Evolutionary conservation across 2,797 vertebrate genomes (phyloP), one percentile per base, ranked within the genome.

Genomic region (Sebastes diaconus): DNA sequence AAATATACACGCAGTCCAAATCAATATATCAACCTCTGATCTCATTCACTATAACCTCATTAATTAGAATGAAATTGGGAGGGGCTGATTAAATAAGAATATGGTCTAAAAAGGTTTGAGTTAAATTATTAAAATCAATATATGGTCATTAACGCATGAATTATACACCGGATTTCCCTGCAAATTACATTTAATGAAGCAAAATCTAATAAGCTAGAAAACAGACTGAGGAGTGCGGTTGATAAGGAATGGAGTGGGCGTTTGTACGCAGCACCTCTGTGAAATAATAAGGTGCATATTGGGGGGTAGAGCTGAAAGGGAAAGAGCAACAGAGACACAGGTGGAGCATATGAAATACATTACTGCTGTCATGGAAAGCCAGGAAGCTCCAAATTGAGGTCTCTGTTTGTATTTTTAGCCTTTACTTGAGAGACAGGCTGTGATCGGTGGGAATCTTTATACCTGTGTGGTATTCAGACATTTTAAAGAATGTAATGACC

Each of bases 221-320:
- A 29, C 32, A 25, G 5, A 18, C 3, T n/a, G 16, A 60, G 30
- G 39, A 57, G 5, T 27, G 5, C 2, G 8, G 22, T 30, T 76
- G 39, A 73, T 5, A 14, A 13, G 30, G 42, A 79, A 77, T 2
- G 7, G 68, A 57, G 55, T 73, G 67, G 63, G 64, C 1, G 46
- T 85, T 68, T 57, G 55, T 18, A 18, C 8, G 14, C 18, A 52
- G 68, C 42, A 54, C 24, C 55, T 72, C 12, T 3, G 24, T 60
- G 64, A 73, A 80, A 84, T 77, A 74, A 74, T 82, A 67, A 78
- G 57, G 27, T 69, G 60, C 61, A 76, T 34, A 9, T 13, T 58
- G 10, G 2, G 9, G 39, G 39, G 32, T 29, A 25, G 25, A 75
- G 42, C 46, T 73, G n/a, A 84, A 77, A 90, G 7, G 6, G 46